Percentiles rank a stretch among this genome's conserved stretches.
Conservation (phyloP, 1,140 invertebrate genomes). For the Pemphigus obesinymphae region DNA sequence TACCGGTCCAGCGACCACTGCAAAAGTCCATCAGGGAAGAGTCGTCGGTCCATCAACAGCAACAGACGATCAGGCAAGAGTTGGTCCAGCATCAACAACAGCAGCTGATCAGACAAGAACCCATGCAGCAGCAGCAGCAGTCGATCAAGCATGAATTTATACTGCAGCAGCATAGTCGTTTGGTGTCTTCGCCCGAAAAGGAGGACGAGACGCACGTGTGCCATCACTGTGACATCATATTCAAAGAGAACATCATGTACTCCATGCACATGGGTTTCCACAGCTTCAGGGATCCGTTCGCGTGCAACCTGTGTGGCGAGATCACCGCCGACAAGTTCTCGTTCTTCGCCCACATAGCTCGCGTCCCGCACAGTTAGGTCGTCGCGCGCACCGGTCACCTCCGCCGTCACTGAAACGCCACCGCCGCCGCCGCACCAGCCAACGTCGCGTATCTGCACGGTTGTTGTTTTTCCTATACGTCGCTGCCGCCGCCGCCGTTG, state of each 20-base stretch:
- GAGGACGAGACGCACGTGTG: constrained; percentile 55
- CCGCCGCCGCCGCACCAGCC: too few species aligned
- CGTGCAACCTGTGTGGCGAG: constrained; percentile 91
- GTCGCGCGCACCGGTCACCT: neutral
- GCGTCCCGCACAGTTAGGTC: constrained; percentile 62
- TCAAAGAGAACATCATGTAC: constrained; percentile 86
- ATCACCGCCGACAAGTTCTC: constrained; percentile 72
- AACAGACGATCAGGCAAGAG: neutral
- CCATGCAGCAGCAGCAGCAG: neutral
- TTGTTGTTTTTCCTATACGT: too few species aligned
- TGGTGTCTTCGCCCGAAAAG: neutral
- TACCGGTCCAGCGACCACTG: too few species aligned
- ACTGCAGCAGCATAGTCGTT: neutral
- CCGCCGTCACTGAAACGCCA: neutral
- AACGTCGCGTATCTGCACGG: neutral
- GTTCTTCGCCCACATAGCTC: constrained; percentile 88
- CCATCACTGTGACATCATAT: constrained; percentile 81
- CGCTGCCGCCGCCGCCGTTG: neutral
- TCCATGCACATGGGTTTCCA: constrained; percentile 96
- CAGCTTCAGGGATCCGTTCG: constrained; percentile 81
- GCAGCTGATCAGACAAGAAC: too few species aligned
- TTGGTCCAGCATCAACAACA: neutral
- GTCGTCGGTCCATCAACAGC: neutral
- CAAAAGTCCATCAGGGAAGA: too few species aligned
- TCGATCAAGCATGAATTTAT: too few species aligned